Conservation (phyloP, 2,797 vertebrate species). For the Falco novaeseelandiae region DNA sequence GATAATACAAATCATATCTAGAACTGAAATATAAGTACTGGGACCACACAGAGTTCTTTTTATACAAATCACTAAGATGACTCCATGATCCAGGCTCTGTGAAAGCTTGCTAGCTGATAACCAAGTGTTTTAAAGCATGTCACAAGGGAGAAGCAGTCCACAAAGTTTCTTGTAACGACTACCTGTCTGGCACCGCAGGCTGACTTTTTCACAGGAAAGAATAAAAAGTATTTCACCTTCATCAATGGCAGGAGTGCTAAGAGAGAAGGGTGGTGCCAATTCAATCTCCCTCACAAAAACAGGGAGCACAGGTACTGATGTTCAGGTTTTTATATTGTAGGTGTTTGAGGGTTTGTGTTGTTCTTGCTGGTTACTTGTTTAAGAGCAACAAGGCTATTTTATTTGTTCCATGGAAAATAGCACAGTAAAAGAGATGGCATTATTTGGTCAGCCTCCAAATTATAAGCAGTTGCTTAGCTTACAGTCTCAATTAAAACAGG, state of each 20-base stretch:
- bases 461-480: neutral
- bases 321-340: neutral
- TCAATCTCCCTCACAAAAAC: neutral
- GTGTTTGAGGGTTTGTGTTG: fast-evolving
- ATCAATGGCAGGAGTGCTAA: neutral
- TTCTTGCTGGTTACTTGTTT: neutral
- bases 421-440: neutral
- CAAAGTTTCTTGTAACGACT: neutral
- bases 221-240: neutral
- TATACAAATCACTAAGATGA: neutral
- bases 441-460: neutral
- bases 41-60: neutral
- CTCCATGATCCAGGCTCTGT: neutral
- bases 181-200: neutral
- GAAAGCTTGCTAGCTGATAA: neutral
- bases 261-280: neutral
- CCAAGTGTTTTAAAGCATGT: neutral
- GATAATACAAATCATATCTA: neutral
- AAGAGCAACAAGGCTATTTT: neutral
- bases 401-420: neutral
- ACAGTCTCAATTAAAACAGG: neutral
- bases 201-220: neutral
- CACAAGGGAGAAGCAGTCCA: neutral
- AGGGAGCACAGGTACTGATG: neutral
- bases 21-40: neutral